Base-by-base conservation (phyloP, 1,140 invertebrate genomes). In the Neodiprion pinetum region DNA sequence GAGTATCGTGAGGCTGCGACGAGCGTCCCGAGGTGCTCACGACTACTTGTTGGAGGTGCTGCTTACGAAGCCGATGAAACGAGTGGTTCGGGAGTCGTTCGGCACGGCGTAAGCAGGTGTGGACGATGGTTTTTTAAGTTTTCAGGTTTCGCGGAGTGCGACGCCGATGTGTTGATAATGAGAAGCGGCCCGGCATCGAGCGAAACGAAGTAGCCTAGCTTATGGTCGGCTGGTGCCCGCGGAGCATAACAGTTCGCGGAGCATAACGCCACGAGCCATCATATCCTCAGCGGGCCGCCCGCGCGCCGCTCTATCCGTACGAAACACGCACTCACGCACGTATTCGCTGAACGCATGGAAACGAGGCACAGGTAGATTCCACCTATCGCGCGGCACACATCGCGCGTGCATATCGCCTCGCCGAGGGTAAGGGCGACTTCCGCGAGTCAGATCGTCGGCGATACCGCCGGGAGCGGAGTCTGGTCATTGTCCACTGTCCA, bases 261-360 rank as follows among this genome's bases (percentile, higher is more conserved):
- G 84, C 86, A 88, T 87, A 86, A 88, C 86, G 86, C 86, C 86
- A 88, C 86, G 86, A 88, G 86, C 86, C 86, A 87, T 86, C 85
- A 85, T 87, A 86, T 86, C 86, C 83, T 87, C 85, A 84, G 53
- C 28, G 53, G 23, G 14, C 72, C 78, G 48, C 14, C 48, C 70
- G 78, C 76, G 76, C 77, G 76, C 11, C 49, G 17, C 14, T 17
- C 47, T 65, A 28, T 47, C 23, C 23, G 48, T 12, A 50, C 73
- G 49, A 47, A 50, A 49, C 72, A 50, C 73, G 72, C 69, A 73
- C 72, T 49, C 49, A 74, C 47, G 67, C 71, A 53, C 61, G 50
- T 73, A 40, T 40, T 40, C 28, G 28, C 28, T 40, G 28, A 40
- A 40, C 5, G 28, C 28, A 40, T 40, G 28, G 76, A 17, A 40